Base-by-base conservation (phyloP, 2,113 vertebrate genomes). In the Pluvianellus socialis region DNA sequence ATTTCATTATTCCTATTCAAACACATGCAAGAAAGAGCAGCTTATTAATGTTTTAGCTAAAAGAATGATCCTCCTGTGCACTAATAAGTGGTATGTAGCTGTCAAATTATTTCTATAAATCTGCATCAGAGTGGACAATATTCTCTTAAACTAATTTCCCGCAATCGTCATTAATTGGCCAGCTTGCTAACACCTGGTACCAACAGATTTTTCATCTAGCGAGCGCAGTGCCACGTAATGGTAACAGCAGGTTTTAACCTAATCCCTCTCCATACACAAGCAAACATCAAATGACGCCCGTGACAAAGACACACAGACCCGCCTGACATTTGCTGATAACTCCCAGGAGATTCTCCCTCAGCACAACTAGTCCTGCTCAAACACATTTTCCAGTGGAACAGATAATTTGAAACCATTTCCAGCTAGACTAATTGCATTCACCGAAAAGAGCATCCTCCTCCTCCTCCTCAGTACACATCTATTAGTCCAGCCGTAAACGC, bases 391-490 rank as follows among this genome's bases (percentile, higher is more conserved):
- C 90, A 94, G 68, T 79, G 71, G 63, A 89, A 96, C 92, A 92
- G 59, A 93, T 75, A 77, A 93, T 96, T 44, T 76, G 71, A 96
- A 94, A 67, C 44, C 27, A n/a, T 94, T 93, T 95, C 59, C 82
- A 90, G 35, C 20, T 27, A 75, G 32, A 58, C 58, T 89, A 92
- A 96, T 91, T 91, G 66, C 62, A 84, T 33, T 91, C 68, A 70
- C 52, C 76, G 70, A 88, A 91, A 94, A 89, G 79, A 96, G 91
- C 76, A 79, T 75, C 72, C 52, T 77, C 23, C 40, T 77, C 38
- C 68, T 75, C 38, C 68, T 76, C 45, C 66, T 35, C 56, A 59
- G 66, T 33, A 53, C 30, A 62, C 20, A 20, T 77, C 23, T 87
- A 74, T 90, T 71, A 92, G 74, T 67, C 68, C 72, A 72, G 91